Percentiles rank a stretch among this genome's conserved stretches.
Conservation (phyloP, 2,797 vertebrate genomes). For the Sorex maritimensis region DNA sequence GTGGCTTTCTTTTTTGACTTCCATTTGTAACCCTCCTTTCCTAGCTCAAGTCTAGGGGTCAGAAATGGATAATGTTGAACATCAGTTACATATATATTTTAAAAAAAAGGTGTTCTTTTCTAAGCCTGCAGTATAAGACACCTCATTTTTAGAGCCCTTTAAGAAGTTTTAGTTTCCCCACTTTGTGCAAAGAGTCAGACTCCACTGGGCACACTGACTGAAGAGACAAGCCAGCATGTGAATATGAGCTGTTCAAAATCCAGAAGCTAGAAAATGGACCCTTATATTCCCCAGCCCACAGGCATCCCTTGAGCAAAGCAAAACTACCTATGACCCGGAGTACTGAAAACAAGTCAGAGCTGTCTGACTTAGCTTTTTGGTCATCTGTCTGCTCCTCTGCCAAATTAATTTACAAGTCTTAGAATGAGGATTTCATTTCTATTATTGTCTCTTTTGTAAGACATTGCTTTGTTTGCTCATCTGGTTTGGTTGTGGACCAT, state of each 20-base stretch:
- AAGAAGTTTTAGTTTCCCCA: slow-evolving; percentile 6
- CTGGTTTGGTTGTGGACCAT: too few relatives aligned
- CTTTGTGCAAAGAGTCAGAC: neutral
- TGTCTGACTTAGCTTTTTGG: neutral
- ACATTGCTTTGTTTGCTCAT: too few relatives aligned
- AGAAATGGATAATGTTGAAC: neutral
- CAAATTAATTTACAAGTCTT: slow-evolving; percentile 15
- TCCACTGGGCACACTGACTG: neutral
- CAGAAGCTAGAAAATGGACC: neutral
- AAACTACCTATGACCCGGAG: too few relatives aligned
- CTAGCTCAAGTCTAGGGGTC: neutral
- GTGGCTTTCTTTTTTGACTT: too few relatives aligned
- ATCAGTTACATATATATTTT: neutral
- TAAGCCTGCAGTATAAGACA: neutral
- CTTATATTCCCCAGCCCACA: too few relatives aligned
- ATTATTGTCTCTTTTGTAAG: too few relatives aligned
- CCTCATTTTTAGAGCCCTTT: neutral
- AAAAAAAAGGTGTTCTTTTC: slow-evolving; percentile 11
- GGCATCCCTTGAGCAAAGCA: too few relatives aligned
- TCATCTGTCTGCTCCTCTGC: neutral
- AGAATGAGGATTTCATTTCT: neutral
- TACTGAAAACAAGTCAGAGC: too few relatives aligned
- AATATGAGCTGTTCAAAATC: neutral
- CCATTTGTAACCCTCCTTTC: neutral
- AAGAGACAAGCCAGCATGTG: neutral